Base-by-base conservation (phyloP, 2,888 invertebrate species). In the Trichacis sp. region DNA sequence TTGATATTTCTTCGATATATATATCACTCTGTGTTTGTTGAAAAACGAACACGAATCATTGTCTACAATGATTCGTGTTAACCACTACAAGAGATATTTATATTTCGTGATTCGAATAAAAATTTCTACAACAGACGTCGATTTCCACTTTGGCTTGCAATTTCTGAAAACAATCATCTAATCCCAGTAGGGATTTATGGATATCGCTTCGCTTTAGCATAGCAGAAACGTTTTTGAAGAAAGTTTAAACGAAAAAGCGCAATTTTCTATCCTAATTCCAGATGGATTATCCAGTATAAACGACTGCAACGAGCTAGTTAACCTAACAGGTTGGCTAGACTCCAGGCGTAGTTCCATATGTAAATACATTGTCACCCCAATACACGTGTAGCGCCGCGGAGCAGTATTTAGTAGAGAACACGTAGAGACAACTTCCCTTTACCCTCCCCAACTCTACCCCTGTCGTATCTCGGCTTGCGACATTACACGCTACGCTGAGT, bases 301-400 rank as follows among this genome's bases (percentile, higher is more conserved):
- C 70, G 71, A 46, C 52, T 64, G 71, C 70, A 70, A 70, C 69
- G 73, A 77, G 75, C 75, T 77, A 77, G 78, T 79, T 80, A 77
- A 76, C 75, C 76, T 78, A 80, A 79, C 78, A 74, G 73, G 64
- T 77, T 80, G 77, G 79, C 79, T 54, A 49, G 56, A 57, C 70
- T 78, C 80, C 77, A 79, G 71, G 57, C 64, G 67, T 73, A 72
- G 69, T 73, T 76, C 68, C 73, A 69, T 74, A 74, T 76, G 76
- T 76, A 75, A 77, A 76, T 77, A 73, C 70, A 43, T 60, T 54
- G 54, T 54, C 48, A 45, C 42, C 51, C 46, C 36, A 49, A 65
- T 57, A 65, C 54, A 61, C 57, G 56, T 42, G 57, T 61, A 61
- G 52, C 49, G 40, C 48, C 33, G 49, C 52, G 19, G 42, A 33